Percentiles rank a stretch among this genome's conserved stretches.
phyloP scores from a whole-genome alignment of 2,113 vertebrate species.

The Notarius lentiginosus region DNA sequence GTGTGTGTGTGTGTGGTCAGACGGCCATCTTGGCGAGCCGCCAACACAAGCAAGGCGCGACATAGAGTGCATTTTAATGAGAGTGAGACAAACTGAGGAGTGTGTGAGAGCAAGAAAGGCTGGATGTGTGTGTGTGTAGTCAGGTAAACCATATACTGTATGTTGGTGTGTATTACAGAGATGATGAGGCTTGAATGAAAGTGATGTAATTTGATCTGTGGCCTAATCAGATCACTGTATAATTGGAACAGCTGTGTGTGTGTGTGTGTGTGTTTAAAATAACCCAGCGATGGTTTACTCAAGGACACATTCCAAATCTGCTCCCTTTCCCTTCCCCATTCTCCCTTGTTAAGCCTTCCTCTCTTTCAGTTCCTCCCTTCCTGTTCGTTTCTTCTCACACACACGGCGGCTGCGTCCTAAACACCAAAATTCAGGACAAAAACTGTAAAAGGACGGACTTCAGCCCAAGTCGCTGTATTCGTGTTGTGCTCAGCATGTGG shows the following conservation, averaged over 20 bases:
- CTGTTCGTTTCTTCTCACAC: neutral
- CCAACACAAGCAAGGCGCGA: slow-evolving; percentile 47
- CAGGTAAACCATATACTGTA: neutral
- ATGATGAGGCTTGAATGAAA: neutral
- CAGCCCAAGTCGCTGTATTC: neutral
- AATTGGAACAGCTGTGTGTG: slow-evolving; percentile 6
- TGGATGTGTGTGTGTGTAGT: slow-evolving; percentile 19
- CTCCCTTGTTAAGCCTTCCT: neutral
- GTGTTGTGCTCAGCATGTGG: neutral
- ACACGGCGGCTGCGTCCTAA: neutral
- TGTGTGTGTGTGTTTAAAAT: slow-evolving; percentile 9
- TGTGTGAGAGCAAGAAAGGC: neutral
- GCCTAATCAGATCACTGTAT: slow-evolving; percentile 17
- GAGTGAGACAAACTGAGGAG: slow-evolving; percentile 33
- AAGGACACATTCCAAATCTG: slow-evolving; percentile 30
- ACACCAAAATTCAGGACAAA: neutral
- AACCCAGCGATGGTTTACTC: slow-evolving; percentile 34
- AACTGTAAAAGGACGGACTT: neutral
- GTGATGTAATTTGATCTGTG: neutral
- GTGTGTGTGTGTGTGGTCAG: neutral
- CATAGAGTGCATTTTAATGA: slow-evolving; percentile 57
- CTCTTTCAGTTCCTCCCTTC: slow-evolving; percentile 5
- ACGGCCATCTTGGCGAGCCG: slow-evolving; percentile 42
- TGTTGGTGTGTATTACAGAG: neutral
- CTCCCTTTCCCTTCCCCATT: neutral